A percentile compares a stretch with the other conserved stretches of the same genome.
Conservation (phyloP, 2,888 invertebrate species). For the Ochropleura plecta region DNA sequence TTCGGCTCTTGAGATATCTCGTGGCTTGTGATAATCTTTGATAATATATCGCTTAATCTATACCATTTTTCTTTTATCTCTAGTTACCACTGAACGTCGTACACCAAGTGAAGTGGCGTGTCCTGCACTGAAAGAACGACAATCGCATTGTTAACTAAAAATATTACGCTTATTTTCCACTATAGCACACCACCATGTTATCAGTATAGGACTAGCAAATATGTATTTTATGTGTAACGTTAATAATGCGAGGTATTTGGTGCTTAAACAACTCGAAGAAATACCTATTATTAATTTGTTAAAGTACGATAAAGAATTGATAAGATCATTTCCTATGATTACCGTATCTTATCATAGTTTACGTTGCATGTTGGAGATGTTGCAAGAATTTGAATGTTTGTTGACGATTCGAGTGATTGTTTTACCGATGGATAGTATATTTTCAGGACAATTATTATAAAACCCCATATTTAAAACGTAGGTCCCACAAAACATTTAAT, state of each 20-base stretch:
- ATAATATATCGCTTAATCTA: conserved; percentile 71
- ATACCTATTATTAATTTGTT: conserved; percentile 47
- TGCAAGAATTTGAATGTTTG: conserved; percentile 40
- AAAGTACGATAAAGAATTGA: conserved; percentile 40
- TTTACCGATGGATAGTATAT: neutral
- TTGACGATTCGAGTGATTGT: conserved; percentile 17
- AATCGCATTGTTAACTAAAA: conserved; percentile 26
- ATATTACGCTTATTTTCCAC: conserved; percentile 50
- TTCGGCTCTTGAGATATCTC: conserved; percentile 73
- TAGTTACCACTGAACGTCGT: conserved; percentile 49
- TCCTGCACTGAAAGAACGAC: conserved; percentile 3
- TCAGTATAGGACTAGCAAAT: conserved; percentile 58
- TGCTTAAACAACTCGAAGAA: conserved; percentile 35
- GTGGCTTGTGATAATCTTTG: conserved; percentile 78
- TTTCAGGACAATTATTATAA: neutral
- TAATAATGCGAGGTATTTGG: conserved; percentile 51
- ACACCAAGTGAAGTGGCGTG: conserved; percentile 27
- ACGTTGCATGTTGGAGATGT: conserved; percentile 37
- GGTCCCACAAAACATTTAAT: too few relatives aligned
- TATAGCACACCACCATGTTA: conserved; percentile 39
- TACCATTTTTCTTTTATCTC: conserved; percentile 64
- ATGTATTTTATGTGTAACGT: conserved; percentile 59
- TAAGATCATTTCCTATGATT: conserved; percentile 51
- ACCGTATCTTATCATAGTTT: conserved; percentile 51
- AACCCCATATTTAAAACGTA: neutral